Evolutionary conservation across 2,797 vertebrate genomes (phyloP).

Genomic region (Clarias pachynema): DNA sequence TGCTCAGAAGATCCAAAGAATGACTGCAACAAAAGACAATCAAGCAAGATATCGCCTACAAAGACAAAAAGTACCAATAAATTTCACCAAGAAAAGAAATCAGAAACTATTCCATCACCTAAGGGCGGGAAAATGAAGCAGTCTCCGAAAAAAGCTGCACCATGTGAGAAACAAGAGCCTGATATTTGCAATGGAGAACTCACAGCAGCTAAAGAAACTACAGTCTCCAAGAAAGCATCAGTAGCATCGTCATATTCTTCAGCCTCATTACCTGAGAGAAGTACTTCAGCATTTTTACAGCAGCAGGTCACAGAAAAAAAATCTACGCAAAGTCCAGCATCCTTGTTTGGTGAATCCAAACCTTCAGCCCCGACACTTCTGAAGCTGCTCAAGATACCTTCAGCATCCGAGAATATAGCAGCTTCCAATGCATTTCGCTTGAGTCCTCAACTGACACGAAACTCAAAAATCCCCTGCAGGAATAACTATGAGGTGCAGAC

Average conservation of each 20-base stretch:
- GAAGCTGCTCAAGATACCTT: conserved; percentile 87
- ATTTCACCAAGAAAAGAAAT: conserved; percentile 27
- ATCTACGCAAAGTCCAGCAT: conserved; percentile 62
- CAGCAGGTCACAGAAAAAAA: conserved; percentile 64
- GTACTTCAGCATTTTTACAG: conserved; percentile 59
- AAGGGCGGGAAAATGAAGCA: conserved; percentile 36
- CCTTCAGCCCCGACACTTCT: conserved; percentile 85
- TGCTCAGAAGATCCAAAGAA: conserved; percentile 38
- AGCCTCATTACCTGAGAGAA: conserved; percentile 50
- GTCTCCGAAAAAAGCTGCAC: conserved; percentile 37
- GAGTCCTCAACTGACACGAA: conserved; percentile 88
- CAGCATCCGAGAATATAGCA: conserved; percentile 76
- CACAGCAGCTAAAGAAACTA: conserved; percentile 41
- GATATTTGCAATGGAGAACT: conserved; percentile 51
- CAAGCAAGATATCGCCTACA: conserved; percentile 25
- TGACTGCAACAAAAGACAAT: conserved; percentile 21
- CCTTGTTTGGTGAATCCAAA: conserved; percentile 71
- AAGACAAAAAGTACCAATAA: conserved; percentile 26
- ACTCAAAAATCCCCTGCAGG: conserved; percentile 90
- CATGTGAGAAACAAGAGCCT: conserved; percentile 36
- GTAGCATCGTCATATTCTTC: conserved; percentile 46
- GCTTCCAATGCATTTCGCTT: conserved; percentile 77
- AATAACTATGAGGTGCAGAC: conserved; percentile 86
- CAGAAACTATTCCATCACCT: conserved; percentile 20
- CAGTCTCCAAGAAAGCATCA: conserved; percentile 44